phyloP scores from a whole-genome alignment of 2,888 invertebrate species.

The Micoletzkya japonica region DNA sequence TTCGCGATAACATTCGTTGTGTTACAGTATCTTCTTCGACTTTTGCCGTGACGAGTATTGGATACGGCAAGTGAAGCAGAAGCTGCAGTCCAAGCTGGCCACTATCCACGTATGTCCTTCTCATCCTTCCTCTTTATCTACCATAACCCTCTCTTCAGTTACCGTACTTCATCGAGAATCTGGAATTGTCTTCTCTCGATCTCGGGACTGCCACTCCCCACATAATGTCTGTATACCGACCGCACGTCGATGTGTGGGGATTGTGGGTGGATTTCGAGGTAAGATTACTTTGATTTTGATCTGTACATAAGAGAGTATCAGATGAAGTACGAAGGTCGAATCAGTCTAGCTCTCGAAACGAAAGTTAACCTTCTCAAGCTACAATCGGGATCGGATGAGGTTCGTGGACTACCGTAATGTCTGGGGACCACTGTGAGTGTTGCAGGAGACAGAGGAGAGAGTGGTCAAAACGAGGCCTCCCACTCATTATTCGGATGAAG shows the following conservation, averaged over 20 bases:
- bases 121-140: neutral
- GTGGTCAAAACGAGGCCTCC: no score
- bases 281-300: neutral
- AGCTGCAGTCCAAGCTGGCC: constrained; percentile 82
- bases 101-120: constrained; percentile 75
- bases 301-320: constrained; percentile 20
- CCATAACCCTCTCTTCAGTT: constrained; percentile 66
- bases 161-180: constrained; percentile 85
- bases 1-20: neutral
- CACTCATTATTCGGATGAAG: constrained; percentile 45
- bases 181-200: constrained; percentile 70
- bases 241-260: constrained; percentile 79
- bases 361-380: constrained; percentile 82
- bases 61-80: constrained; percentile 75
- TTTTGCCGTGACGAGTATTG: constrained; percentile 77
- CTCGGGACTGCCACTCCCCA: constrained; percentile 55
- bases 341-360: constrained; percentile 82
- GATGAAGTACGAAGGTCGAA: constrained; percentile 70
- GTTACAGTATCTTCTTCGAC: constrained; percentile 77
- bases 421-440: neutral
- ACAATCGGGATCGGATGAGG: constrained; percentile 35
- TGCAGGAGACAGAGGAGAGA: neutral
- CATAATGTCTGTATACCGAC: constrained; percentile 66
- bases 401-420: neutral
- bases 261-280: constrained; percentile 83